Base-by-base conservation (phyloP, 2,113 vertebrate genomes). In the Eudyptes chrysolophus region DNA sequence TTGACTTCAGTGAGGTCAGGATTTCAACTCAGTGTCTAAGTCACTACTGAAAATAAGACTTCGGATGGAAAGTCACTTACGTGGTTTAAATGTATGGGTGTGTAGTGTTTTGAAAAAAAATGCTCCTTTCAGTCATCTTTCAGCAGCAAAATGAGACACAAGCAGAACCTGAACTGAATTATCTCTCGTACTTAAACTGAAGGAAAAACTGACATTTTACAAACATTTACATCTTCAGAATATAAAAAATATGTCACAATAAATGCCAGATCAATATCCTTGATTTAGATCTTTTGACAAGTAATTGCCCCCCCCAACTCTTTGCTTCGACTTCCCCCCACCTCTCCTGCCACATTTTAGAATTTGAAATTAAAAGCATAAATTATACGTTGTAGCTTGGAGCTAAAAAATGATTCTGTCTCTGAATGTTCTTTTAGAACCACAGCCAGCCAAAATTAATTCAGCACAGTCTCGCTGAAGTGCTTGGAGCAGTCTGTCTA, bases 281-380 rank as follows among this genome's bases (percentile, higher is more conserved):
- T 62, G 68, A 72, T 92, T 90, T 91, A 92, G 66, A 92, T 79
- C 52, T 74, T 60, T 55, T 86, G 81, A 78, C 46, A 94, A 91
- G 30, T 38, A 96, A 66, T 83, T 96, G 42, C 69, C 16, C 11
- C 11, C 1, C 0, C 14, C 62, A 49, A 51, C 26, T 52, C 72
- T 76, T 40, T 76, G 4, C 78, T 83, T 76, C 4, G 4, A 58
- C 69, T 88, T 88, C 62, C 72, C 70, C 62, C 65, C 66, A 92
- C 44, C 36, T 74, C 62, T 71, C 46, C 93, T 72, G 48, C 51
- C 69, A 65, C 62, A 92, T 66, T 95, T 92, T 96, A 89, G 57
- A 94, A 95, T 96, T 97, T 93, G 87, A 98, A 98, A 97, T 98
- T 96, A 97, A 97, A 98, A 97, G n/a, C 79, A 97, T 98, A 96